Base-by-base conservation (phyloP, 2,797 vertebrate genomes). In the Eulemur coronatus region DNA sequence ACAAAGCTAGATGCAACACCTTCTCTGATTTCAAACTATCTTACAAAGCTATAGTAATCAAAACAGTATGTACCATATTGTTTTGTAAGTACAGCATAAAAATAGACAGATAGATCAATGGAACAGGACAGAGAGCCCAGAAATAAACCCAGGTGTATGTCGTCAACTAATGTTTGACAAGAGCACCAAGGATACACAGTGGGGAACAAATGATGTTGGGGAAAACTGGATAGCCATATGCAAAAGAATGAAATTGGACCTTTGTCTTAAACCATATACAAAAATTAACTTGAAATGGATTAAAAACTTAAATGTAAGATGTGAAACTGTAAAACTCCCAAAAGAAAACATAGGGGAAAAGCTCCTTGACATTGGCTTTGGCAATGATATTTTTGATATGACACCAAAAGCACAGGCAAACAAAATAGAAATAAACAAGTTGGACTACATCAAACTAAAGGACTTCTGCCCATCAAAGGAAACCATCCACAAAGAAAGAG, bases 281-380 rank as follows among this genome's bases (percentile, higher is more conserved):
- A 73, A 96, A 70, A 50, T 93, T 76, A 93, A 59, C 72, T 72
- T 84, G 41, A 59, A 79, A 72, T 78, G 7, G n/a, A 72, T 84
- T 69, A 43, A 63, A 72, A 30, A 72, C 33, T 84, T 41, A 63
- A 48, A 50, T 81, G 28, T 46, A 35, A 70, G 41, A 73, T 63
- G n/a, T 84, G 43, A 91, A 82, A 73, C 79, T 38, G 10, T 35
- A 67, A 43, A 55, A 89, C 43, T 78, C 8, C 4, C 35, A 63
- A 35, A 78, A 84, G 70, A 86, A 50, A 94, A 73, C 48, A 94
- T 9, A 81, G 30, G 48, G 28, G 24, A 41, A 79, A 43, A 85
- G 15, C 41, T 78, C 35, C 59, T 41, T 65, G 28, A 90, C 28
- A 50, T n/a, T 90, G 28, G 75, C 28, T 14, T 59, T 78, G 41